phyloP scores from a whole-genome alignment of 2,888 invertebrate genomes.

The Microplitis manilae region DNA sequence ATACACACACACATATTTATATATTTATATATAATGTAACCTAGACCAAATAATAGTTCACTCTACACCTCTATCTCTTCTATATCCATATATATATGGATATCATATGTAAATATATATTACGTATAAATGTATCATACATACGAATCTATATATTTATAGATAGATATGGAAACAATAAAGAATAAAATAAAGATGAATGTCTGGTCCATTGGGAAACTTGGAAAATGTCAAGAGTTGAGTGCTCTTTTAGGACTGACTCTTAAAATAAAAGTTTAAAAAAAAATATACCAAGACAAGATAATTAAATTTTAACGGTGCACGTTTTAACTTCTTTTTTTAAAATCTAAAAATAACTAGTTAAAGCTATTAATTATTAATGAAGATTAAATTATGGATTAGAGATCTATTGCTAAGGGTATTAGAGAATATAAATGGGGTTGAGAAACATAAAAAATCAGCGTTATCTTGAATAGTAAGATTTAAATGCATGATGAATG shows the following conservation, averaged over 20 bases:
- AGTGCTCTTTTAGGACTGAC: background rate
- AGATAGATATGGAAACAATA: background rate
- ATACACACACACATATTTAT: background rate
- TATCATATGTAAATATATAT: background rate
- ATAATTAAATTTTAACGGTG: background rate
- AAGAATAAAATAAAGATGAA: background rate
- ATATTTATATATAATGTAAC: background rate
- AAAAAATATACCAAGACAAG: background rate
- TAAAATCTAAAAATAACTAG: background rate
- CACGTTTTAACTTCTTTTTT: background rate
- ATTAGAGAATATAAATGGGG: background rate
- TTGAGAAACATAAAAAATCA: background rate
- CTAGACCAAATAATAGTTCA: background rate
- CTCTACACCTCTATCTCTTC: background rate
- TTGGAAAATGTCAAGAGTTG: constrained; percentile 29
- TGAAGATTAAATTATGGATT: background rate
- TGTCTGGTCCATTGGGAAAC: constrained; percentile 11
- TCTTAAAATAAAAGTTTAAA: background rate
- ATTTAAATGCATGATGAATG: background rate
- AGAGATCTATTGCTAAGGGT: background rate
- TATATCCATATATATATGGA: background rate
- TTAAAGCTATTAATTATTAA: background rate
- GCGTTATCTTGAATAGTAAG: background rate
- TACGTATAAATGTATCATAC: background rate
- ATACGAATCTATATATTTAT: background rate